Evolutionary conservation across 2,888 invertebrate species (phyloP), one percentile per base, ranked within the genome.

Genomic region (Watsonalla cultraria): DNA sequence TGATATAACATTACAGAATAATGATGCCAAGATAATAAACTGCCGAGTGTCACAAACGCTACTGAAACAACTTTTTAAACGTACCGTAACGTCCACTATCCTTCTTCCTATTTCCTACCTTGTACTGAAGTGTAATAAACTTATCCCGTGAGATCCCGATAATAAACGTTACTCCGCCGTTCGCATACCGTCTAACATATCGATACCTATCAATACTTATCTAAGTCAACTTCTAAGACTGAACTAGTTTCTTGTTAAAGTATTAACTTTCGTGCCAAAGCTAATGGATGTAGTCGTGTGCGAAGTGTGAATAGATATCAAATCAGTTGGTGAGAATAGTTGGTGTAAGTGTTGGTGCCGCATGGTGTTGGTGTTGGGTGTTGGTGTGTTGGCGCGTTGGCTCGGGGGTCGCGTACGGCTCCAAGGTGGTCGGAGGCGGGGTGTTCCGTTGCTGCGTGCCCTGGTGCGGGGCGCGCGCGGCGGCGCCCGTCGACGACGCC

Each of bases 401-500:
- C 82, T 75, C 65, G 74, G 64, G 64, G 76, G 76, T 72, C 68
- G 76, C 74, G 72, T 76, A 86, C 83, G 88, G 86, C 91, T 84
- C 86, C 93, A 93, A 92, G 91, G 93, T 93, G 93, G 93, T 93
- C 84, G 93, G 94, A 92, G 93, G 93, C 84, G 93, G 93, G 92
- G 93, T 94, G 92, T 95, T 95, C 94, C 94, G 94, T 93, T 95
- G 95, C 92, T 94, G 94, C 92, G 93, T 94, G 93, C 95, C 94
- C 93, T 95, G 94, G 94, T 94, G 94, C 92, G 94, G 94, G 90
- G 90, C 90, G 90, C 90, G 90, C 93, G 92, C 93, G 92, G 93
- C 94, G 90, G 87, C 92, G 87, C 92, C 93, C 90, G 90, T 89
- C 76, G 89, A 92, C 90, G 92, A 93, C 83, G 92, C 92, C 74